These are phyloP conservation scores for Rhaphigaster nebulosa DNA, from an alignment of 2,888 invertebrate species.

Conservation along the genomic window DNA sequence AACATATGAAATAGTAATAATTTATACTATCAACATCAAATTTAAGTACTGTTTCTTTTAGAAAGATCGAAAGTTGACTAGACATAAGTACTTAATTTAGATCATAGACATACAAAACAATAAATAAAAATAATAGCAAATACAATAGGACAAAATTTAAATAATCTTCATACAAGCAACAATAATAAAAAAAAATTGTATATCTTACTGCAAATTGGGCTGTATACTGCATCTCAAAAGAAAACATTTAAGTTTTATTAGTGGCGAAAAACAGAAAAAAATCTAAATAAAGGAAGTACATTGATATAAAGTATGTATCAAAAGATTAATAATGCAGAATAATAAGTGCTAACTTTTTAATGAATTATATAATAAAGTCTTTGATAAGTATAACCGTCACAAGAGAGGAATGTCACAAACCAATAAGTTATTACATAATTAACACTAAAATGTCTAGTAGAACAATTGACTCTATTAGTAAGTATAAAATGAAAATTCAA, in stretches of 20 bases:
- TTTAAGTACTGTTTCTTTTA: constrained; percentile 23
- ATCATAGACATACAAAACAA: constrained; percentile 21
- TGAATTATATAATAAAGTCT: background rate
- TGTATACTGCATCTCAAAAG: background rate
- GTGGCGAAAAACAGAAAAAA: background rate
- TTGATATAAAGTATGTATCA: background rate
- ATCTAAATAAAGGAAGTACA: too few relatives aligned
- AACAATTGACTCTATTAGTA: background rate
- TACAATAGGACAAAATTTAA: background rate
- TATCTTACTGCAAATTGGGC: background rate
- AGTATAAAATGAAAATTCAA: background rate
- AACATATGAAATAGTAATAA: background rate
- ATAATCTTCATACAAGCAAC: background rate
- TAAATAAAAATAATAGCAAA: background rate
- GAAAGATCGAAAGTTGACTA: constrained; percentile 43
- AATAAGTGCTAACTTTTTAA: background rate
- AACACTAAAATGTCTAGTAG: background rate
- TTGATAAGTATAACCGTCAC: background rate
- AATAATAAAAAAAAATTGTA: background rate
- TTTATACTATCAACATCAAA: background rate
- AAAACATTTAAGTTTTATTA: background rate
- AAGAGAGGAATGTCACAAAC: background rate
- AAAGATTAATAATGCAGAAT: background rate
- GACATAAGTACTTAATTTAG: constrained; percentile 18
- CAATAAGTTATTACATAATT: too few relatives aligned